A percentile compares a stretch with the other conserved stretches of the same genome.
Evolutionary conservation across 2,113 vertebrate species (phyloP).

Genomic region (Bothrops jararaca): DNA sequence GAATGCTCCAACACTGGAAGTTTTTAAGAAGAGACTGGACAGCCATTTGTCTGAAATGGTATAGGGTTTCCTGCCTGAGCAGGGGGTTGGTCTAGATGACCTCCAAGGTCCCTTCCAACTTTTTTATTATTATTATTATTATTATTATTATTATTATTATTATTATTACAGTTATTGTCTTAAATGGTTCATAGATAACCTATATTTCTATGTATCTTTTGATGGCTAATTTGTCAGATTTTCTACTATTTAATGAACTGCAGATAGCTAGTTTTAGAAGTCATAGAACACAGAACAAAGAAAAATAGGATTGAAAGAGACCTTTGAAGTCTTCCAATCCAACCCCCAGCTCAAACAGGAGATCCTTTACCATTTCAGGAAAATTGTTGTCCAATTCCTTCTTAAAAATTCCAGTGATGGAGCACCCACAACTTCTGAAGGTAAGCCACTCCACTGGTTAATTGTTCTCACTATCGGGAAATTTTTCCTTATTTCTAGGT

Average conservation of each 20-base stretch:
- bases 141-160: no score
- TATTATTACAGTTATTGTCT: background rate
- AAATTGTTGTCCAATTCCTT: background rate
- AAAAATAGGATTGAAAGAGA: background rate
- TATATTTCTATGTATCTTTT: background rate
- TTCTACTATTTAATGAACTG: slow-evolving; percentile 10
- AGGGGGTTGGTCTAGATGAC: no score
- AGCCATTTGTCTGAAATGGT: no score
- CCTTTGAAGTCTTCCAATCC: background rate
- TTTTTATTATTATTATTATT: no score
- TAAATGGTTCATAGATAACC: background rate
- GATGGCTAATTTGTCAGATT: background rate
- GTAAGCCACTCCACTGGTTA: background rate
- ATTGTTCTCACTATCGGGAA: background rate
- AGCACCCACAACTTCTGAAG: background rate
- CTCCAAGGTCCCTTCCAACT: no score
- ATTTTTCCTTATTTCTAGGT: background rate
- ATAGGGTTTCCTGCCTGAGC: no score
- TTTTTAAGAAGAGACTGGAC: no score
- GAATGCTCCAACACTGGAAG: no score
- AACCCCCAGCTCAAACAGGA: background rate
- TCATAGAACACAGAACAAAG: background rate
- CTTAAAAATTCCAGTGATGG: background rate
- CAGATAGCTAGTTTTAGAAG: slow-evolving; percentile 50
- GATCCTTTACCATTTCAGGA: background rate